Evolutionary conservation across 2,113 vertebrate genomes (phyloP).

Genomic region (Tragulus kanchil): DNA sequence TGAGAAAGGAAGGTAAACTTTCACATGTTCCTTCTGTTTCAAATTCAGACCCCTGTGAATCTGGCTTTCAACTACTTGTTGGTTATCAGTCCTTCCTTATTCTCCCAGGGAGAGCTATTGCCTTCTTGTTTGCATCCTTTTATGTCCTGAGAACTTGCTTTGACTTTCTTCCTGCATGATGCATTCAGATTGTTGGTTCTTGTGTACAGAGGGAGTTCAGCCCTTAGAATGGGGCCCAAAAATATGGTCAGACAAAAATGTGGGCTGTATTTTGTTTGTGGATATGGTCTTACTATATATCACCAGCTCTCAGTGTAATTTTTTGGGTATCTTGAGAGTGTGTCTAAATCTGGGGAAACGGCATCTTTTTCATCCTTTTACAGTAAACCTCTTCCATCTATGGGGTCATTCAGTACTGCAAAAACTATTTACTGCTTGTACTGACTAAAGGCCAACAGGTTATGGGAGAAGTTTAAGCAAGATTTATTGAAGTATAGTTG

Average conservation of each 20-base stretch:
- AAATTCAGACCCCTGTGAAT: background rate
- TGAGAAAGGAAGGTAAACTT: background rate
- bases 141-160: background rate
- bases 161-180: background rate
- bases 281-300: background rate
- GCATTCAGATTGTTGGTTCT: background rate
- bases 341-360: background rate
- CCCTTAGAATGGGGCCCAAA: background rate
- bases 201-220: background rate
- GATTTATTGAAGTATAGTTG: background rate
- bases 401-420: background rate
- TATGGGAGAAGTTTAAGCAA: background rate
- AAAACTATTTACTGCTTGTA: background rate
- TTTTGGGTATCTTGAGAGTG: background rate
- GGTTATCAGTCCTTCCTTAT: background rate
- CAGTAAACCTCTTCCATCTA: background rate
- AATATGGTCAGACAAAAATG: background rate
- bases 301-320: background rate
- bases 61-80: background rate
- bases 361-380: background rate
- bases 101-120: background rate
- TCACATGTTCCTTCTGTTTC: background rate
- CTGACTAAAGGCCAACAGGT: background rate
- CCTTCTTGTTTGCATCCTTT: background rate
- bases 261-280: background rate